These are phyloP conservation scores for Bombus superbus DNA, from an alignment of 1,140 invertebrate species.

Conservation along the genomic window DNA sequence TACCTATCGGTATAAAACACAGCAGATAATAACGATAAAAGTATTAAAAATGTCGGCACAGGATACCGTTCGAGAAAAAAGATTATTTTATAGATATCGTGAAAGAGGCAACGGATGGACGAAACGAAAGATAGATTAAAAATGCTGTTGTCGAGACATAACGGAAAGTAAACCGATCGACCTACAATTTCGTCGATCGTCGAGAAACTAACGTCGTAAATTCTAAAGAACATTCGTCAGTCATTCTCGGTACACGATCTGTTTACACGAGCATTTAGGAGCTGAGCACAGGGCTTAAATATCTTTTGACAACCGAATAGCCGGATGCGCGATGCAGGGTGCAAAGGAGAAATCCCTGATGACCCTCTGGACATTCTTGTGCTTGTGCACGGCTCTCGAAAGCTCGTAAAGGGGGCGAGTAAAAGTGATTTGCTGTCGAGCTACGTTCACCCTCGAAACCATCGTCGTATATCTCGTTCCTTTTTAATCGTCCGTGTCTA, in stretches of 20 bases:
- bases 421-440: constrained; percentile 54
- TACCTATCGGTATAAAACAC: background rate
- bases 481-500: constrained; percentile 3
- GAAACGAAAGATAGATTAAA: background rate
- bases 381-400: background rate
- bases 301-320: constrained; percentile 51
- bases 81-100: background rate
- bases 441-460: constrained; percentile 9
- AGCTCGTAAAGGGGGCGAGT: constrained; percentile 52
- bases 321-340: constrained; percentile 10
- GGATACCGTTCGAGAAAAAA: background rate
- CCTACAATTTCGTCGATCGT: constrained; percentile 16
- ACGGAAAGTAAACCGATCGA: background rate
- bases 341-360: background rate
- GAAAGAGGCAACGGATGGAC: background rate
- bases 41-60: rapidly evolving
- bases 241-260: constrained; percentile 38
- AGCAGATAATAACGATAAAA: background rate
- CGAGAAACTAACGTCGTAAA: constrained; percentile 5
- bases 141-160: background rate
- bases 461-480: constrained; percentile 15
- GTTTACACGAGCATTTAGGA: constrained; percentile 56
- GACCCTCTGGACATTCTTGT: constrained; percentile 25
- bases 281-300: constrained; percentile 47
- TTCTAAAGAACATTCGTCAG: constrained; percentile 16